Conservation (phyloP, 2,888 invertebrate species). For the Polietes domitor region DNA sequence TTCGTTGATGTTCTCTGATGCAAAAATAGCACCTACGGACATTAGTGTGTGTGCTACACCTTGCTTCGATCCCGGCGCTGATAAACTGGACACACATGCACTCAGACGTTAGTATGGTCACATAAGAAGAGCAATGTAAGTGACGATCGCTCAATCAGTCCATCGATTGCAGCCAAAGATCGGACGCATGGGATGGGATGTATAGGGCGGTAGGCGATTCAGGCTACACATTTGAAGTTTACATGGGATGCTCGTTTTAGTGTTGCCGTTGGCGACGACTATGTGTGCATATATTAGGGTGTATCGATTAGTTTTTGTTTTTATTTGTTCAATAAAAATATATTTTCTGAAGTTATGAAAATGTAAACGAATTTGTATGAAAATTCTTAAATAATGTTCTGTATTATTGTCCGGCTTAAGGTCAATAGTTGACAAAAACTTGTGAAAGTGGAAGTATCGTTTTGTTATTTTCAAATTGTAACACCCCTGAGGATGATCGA, state of each 20-base stretch:
- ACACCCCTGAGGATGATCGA: no score
- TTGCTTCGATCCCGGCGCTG: not conserved
- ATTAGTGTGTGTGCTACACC: slow-evolving; percentile 27
- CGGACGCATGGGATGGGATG: not conserved
- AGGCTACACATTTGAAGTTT: slow-evolving; percentile 44
- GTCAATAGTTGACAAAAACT: no score
- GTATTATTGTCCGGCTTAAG: no score
- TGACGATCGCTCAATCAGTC: slow-evolving; percentile 48
- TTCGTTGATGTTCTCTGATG: no score
- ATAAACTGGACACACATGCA: slow-evolving; percentile 50
- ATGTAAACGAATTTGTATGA: no score
- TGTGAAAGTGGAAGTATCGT: no score
- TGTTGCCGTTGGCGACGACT: slow-evolving; percentile 20
- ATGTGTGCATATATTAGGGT: not conserved
- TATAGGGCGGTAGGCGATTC: slow-evolving; percentile 65
- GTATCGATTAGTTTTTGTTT: no score
- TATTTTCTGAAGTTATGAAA: no score
- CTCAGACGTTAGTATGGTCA: not conserved
- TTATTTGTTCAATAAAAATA: no score
- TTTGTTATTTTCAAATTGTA: no score
- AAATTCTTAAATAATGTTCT: no score
- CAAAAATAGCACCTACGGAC: no score
- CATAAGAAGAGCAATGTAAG: slow-evolving; percentile 34
- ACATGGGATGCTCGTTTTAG: slow-evolving; percentile 34
- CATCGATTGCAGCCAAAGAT: slow-evolving; percentile 35